Evolutionary conservation across 2,113 vertebrate genomes (phyloP), one percentile per base, ranked within the genome.

Genomic region (Apistogramma diplotaenia): DNA sequence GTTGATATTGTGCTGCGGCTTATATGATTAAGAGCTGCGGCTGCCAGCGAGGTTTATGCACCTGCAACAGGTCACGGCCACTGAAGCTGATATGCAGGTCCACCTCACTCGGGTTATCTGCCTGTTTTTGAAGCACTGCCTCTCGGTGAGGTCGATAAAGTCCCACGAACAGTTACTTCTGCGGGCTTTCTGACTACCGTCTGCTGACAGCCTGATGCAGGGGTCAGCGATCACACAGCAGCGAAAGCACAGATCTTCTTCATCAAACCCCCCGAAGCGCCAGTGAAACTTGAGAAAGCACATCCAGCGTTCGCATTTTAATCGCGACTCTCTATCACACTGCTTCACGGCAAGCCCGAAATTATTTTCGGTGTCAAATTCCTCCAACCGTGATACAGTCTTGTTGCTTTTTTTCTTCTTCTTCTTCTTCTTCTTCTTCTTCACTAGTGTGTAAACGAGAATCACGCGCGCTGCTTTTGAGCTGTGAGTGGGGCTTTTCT

Each of bases 61-160:
- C 92, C 92, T 93, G 90, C 85, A 91, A 67, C 78, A 83, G 88
- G 86, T 83, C 86, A 59, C 25, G 21, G 2, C 15, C 21, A 33
- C n/a, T 57, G 21, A 43, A 15, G 74, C 76, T 55, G 65, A 35
- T 33, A 6, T n/a, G 18, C 65, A 70, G 16, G 25, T 56, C 7
- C 79, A 82, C 74, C 37, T 29, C 53, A 23, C 77, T 57, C 72
- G 1, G 8, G 25, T 57, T 67, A 33, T 70, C 56, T 21, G 79
- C 27, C 57, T 27, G 25, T 37, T 37, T 76, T 7, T 35, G 12
- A 84, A 76, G 27, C 56, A 33, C 60, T 70, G 16, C 58, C 25
- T 67, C 37, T 71, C 56, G 35, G 13, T 51, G 19, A 40, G 65
- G 40, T 70, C 16, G 43, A 70, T 29, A 51, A 70, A 70, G 9